phyloP scores from a whole-genome alignment of 2,797 vertebrate genomes.

The Tapirus indicus region DNA sequence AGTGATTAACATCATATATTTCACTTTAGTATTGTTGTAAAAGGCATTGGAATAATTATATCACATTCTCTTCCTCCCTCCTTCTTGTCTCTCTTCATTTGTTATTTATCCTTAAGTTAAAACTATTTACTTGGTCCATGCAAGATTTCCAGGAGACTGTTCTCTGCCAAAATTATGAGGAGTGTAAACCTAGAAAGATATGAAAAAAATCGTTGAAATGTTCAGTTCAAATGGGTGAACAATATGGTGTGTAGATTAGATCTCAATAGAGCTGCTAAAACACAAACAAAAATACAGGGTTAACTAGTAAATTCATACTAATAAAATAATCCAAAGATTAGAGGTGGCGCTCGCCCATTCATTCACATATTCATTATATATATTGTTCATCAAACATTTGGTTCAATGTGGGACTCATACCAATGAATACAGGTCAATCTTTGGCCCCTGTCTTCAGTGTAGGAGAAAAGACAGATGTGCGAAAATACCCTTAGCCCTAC shows the following conservation, averaged over 20 bases:
- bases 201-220: not conserved
- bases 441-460: not conserved
- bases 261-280: constrained; percentile 17
- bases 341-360: not conserved
- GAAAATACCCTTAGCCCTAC: not conserved
- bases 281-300: not conserved
- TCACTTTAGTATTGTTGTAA: not conserved
- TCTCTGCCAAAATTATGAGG: not conserved
- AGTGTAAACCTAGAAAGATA: not conserved
- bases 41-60: constrained; percentile 34
- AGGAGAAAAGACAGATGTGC: not conserved
- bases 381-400: constrained; percentile 63
- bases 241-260: constrained; percentile 28
- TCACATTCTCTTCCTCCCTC: not conserved
- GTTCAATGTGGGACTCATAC: constrained; percentile 32
- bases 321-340: constrained; percentile 49
- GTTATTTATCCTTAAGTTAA: constrained; percentile 57
- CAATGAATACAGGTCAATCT: not conserved
- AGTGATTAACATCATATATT: constrained; percentile 2
- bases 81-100: constrained; percentile 15
- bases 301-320: constrained; percentile 54
- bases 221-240: not conserved
- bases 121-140: not conserved
- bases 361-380: constrained; percentile 36
- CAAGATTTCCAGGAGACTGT: constrained; percentile 30